A percentile compares a stretch with the other conserved stretches of the same genome.
These are phyloP conservation scores for Podilymbus podiceps DNA, from an alignment of 2,113 vertebrate genomes.

Conservation along the genomic window DNA sequence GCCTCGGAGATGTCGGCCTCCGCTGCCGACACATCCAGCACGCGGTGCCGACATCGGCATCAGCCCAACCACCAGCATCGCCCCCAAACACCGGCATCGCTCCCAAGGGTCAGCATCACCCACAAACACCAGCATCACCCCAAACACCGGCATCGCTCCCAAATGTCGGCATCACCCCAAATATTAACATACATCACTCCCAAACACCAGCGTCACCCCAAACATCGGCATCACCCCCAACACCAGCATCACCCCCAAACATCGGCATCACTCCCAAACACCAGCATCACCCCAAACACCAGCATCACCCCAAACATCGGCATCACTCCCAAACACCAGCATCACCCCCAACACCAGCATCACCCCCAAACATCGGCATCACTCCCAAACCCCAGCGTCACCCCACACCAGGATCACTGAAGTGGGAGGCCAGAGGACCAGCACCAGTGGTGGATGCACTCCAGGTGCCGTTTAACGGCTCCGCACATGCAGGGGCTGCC, in stretches of 20 bases:
- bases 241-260: too few species aligned
- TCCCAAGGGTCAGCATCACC: neutral
- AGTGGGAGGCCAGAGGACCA: too few species aligned
- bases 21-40: too few species aligned
- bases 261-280: neutral
- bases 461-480: rapidly evolving
- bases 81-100: neutral
- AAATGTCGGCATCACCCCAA: neutral
- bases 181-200: neutral
- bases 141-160: neutral
- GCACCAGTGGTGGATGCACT: rapidly evolving
- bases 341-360: neutral
- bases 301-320: neutral
- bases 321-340: neutral
- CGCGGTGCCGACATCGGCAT: neutral
- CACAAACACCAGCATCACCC: neutral
- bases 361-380: neutral
- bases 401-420: neutral
- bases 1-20: neutral
- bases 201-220: too few species aligned
- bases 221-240: rapidly evolving
- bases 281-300: too few species aligned
- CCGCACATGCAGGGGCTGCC: neutral
- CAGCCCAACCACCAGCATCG: rapidly evolving
- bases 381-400: too few species aligned